Evolutionary conservation across 2,888 invertebrate species (phyloP), one percentile per base, ranked within the genome.

Genomic region (Papilio demoleus): DNA sequence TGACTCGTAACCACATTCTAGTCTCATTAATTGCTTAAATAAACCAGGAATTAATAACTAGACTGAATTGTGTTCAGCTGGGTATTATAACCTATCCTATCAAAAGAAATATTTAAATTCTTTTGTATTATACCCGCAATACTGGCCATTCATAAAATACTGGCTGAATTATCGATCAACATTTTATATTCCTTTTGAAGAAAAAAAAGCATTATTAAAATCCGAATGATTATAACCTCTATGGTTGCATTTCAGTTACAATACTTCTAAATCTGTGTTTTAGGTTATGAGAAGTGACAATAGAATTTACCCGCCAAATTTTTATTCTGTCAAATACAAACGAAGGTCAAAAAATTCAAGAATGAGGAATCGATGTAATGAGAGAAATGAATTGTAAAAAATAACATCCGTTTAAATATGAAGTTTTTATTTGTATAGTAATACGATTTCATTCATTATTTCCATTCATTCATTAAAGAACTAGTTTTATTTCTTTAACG

Each of bases 21-120:
- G 24, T 50, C 11, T 50, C 50, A 27, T 50, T 50, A 50, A 50
- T 50, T 50, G 27, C 14, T 50, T 50, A 50, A 50, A 50, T 14
- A 24, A n/a, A n/a, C n/a, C n/a, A n/a, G n/a, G n/a, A n/a, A n/a
- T 14, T 47, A 40, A 14, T 1, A 22, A 24, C 11, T 22, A 14
- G 4, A 47, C 22, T 24, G 5, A 40, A n/a, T 38, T 38, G 14
- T n/a, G 5, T 4, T 40, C 40, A 40, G n/a, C n/a, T 40, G 38
- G 14, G 38, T 40, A 40, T 14, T 40, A n/a, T 40, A 14, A 3
- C 38, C 14, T 14, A 14, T 14, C 2, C 14, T 2, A 1, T 38
- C n/a, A n/a, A n/a, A n/a, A n/a, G n/a, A n/a, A n/a, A n/a, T n/a
- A n/a, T n/a, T n/a, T n/a, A n/a, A n/a, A n/a, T n/a, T n/a, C n/a